phyloP scores from a whole-genome alignment of 2,113 vertebrate species.

The Miniopterus natalensis region DNA sequence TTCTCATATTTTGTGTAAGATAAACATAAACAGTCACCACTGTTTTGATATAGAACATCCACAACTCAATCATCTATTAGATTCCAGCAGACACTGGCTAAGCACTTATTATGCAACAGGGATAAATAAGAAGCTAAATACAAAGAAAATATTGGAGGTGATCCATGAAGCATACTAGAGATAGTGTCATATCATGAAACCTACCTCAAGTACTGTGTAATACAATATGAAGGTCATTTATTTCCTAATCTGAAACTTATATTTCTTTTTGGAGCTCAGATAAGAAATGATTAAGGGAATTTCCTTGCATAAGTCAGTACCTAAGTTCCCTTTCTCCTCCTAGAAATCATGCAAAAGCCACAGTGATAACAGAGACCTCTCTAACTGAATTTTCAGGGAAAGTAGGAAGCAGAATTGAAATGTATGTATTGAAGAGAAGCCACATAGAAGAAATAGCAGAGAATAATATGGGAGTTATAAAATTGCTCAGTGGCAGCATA shows the following conservation, averaged over 20 bases:
- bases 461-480: constrained; percentile 21
- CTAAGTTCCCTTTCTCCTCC: not conserved
- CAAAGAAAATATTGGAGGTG: not conserved
- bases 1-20: not conserved
- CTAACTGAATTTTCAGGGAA: constrained; percentile 1
- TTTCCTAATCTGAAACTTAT: constrained; percentile 8
- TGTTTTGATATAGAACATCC: not conserved
- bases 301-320: not conserved
- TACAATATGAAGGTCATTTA: not conserved
- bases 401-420: constrained; percentile 6
- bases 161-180: not conserved
- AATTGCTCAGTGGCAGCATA: not conserved
- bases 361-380: not conserved
- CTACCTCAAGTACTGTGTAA: not conserved
- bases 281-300: constrained; percentile 25
- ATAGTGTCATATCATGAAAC: not conserved
- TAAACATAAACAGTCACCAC: not conserved
- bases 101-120: not conserved
- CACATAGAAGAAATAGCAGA: not conserved
- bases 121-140: not conserved
- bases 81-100: not conserved
- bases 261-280: not conserved
- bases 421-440: not conserved
- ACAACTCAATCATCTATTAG: not conserved
- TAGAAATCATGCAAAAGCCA: constrained; percentile 27